phyloP scores from a whole-genome alignment of 2,797 vertebrate genomes.

The Macropodus opercularis region DNA sequence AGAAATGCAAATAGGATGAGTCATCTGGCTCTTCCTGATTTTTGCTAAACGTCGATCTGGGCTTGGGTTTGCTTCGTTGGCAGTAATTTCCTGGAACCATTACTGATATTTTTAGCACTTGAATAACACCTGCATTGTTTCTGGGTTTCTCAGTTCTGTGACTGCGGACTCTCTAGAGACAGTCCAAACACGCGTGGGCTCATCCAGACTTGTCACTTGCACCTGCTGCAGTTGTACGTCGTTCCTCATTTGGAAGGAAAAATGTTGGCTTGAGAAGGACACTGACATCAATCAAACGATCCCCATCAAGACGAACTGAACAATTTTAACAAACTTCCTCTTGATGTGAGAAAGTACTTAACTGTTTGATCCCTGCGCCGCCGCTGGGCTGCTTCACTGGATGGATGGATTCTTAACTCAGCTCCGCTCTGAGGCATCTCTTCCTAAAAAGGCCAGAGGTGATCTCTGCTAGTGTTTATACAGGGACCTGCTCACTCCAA shows the following conservation, averaged over 20 bases:
- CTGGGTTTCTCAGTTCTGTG: background rate
- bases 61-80: conserved; percentile 2
- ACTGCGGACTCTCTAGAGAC: background rate
- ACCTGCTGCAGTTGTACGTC: background rate
- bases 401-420: conserved; percentile 43
- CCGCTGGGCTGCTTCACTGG: conserved; percentile 21
- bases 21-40: conserved; percentile 21
- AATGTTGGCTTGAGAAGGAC: background rate
- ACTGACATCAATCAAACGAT: too few species aligned
- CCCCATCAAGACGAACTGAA: too few species aligned
- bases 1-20: conserved; percentile 27
- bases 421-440: conserved; percentile 51
- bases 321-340: too few species aligned
- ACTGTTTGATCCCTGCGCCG: conserved; percentile 5
- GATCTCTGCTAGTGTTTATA: conserved; percentile 71
- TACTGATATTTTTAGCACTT: background rate
- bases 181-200: background rate
- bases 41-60: conserved; percentile 9
- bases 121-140: conserved; percentile 6
- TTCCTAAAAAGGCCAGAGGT: conserved; percentile 78
- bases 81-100: background rate
- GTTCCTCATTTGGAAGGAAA: background rate
- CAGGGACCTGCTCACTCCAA: conserved; percentile 40
- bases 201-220: background rate
- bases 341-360: too few species aligned